Evolutionary conservation across 2,888 invertebrate species (phyloP).

Genomic region (Selenia dentaria): DNA sequence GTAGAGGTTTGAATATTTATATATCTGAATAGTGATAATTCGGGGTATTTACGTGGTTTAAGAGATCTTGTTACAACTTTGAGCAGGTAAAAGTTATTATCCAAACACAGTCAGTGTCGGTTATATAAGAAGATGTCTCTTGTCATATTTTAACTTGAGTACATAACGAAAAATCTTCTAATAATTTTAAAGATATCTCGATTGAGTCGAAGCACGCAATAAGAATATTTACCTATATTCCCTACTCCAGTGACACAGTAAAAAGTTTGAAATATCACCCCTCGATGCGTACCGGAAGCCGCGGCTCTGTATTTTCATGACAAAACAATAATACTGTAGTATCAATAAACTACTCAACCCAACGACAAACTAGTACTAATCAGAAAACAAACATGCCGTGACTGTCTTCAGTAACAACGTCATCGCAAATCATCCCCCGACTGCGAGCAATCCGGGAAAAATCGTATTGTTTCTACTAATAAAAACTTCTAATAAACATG

Average conservation of each 20-base stretch:
- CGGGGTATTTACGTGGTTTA: too few species aligned
- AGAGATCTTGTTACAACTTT: too few species aligned
- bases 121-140: too few species aligned
- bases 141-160: too few species aligned
- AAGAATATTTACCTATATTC: conserved; percentile 23
- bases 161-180: too few species aligned
- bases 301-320: conserved; percentile 25
- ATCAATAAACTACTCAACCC: conserved; percentile 37
- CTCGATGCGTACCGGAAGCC: conserved; percentile 23
- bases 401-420: conserved; percentile 60
- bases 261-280: conserved; percentile 26
- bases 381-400: conserved; percentile 65
- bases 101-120: too few species aligned
- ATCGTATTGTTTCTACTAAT: conserved; percentile 79
- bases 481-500: conserved; percentile 85
- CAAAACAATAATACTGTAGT: conserved; percentile 35
- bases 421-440: conserved; percentile 66
- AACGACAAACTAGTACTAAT: conserved; percentile 36
- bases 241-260: conserved; percentile 33
- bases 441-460: conserved; percentile 56
- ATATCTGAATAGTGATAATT: too few species aligned
- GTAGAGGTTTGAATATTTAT: too few species aligned
- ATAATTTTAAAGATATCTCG: not conserved
- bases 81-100: too few species aligned
- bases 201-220: conserved; percentile 13